Percentiles rank a stretch among this genome's conserved stretches.
phyloP scores from a whole-genome alignment of 2,888 invertebrate genomes.

The Leptopilina syphax region DNA sequence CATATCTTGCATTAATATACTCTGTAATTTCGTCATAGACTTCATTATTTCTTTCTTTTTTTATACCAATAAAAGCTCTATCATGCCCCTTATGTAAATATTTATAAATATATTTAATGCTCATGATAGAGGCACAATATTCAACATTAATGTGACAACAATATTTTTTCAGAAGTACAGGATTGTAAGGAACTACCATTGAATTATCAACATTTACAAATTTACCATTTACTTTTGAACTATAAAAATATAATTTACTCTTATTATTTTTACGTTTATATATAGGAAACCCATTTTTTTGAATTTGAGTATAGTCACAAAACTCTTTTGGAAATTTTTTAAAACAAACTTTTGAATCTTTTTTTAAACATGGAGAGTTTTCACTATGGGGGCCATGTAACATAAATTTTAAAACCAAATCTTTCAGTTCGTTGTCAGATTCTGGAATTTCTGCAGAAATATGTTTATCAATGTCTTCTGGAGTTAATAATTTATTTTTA shows the following conservation, averaged over 20 bases:
- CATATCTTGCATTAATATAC: too few species aligned
- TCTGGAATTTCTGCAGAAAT: too few species aligned
- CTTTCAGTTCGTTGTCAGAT: too few species aligned
- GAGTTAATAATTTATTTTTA: too few species aligned
- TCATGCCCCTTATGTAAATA: conserved; percentile 53
- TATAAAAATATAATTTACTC: neutral
- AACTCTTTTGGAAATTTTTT: too few species aligned
- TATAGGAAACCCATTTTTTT: neutral
- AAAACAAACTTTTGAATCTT: too few species aligned
- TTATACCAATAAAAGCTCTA: conserved; percentile 27
- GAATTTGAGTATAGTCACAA: neutral
- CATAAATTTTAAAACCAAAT: too few species aligned
- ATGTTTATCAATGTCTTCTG: too few species aligned
- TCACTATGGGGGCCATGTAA: too few species aligned
- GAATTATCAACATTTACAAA: conserved; percentile 42
- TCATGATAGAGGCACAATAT: conserved; percentile 52
- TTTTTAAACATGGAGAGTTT: too few species aligned
- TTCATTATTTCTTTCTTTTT: neutral
- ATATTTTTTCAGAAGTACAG: conserved; percentile 41
- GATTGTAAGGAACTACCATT: conserved; percentile 51
- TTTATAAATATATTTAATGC: conserved; percentile 52
- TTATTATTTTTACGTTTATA: neutral
- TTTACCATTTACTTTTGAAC: conserved; percentile 9
- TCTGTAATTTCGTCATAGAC: too few species aligned
- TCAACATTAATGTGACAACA: conserved; percentile 53